Percentiles rank a stretch among this genome's conserved stretches.
These are phyloP conservation scores for Papilio xuthus DNA, from an alignment of 1,140 invertebrate genomes.

Conservation along the genomic window DNA sequence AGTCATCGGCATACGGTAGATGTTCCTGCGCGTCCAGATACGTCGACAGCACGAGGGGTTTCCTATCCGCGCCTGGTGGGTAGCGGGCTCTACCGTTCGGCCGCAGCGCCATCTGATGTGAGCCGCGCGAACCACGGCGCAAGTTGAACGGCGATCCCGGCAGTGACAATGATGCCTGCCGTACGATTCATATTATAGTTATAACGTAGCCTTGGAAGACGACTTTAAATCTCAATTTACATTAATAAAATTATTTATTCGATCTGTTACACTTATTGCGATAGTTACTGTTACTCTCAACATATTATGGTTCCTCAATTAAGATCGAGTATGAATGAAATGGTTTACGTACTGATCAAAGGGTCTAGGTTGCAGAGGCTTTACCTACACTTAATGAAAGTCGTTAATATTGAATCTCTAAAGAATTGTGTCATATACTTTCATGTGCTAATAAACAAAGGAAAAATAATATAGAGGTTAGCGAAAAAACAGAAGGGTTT, in stretches of 20 bases:
- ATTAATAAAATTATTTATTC: neutral
- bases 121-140: conserved; percentile 92
- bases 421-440: conserved; percentile 63
- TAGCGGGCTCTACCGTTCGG: conserved; percentile 86
- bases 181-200: conserved; percentile 38
- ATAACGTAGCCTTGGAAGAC: neutral
- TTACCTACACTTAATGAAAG: conserved; percentile 51
- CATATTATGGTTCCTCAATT: conserved; percentile 73
- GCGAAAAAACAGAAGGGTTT: conserved; percentile 57
- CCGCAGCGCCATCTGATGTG: conserved; percentile 94
- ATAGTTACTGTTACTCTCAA: conserved; percentile 50
- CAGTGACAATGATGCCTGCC: conserved; percentile 96
- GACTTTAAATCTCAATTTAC: conserved; percentile 7
- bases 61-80: conserved; percentile 91
- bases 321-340: conserved; percentile 61
- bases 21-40: conserved; percentile 98
- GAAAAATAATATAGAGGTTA: conserved; percentile 57
- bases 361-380: conserved; percentile 70
- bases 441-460: conserved; percentile 81
- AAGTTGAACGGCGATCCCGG: conserved; percentile 98
- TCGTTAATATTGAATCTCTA: conserved; percentile 43
- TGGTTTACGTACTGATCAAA: conserved; percentile 44
- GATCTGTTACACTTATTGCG: conserved; percentile 47
- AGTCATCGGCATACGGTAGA: conserved; percentile 98
- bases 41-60: conserved; percentile 96